Evolutionary conservation across 2,888 invertebrate genomes (phyloP).

Genomic region (Aquatica leii): DNA sequence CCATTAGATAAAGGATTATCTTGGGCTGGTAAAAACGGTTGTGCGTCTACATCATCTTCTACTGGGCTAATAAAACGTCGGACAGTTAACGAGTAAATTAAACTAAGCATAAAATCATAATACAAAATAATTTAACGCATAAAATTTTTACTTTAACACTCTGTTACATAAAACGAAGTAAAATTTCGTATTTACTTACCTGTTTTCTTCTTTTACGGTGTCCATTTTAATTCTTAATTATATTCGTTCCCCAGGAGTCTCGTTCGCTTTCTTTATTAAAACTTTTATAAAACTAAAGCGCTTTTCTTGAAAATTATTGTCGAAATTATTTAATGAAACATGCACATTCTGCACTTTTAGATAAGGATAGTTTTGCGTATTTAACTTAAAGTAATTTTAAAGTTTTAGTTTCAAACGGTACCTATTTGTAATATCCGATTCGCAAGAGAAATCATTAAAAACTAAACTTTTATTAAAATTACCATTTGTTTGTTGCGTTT

Average conservation of each 20-base stretch:
- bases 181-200: constrained; percentile 31
- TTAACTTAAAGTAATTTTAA: constrained; percentile 19
- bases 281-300: constrained; percentile 48
- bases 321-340: constrained; percentile 35
- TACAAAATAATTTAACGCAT: background rate
- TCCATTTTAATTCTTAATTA: constrained; percentile 57
- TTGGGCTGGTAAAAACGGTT: constrained; percentile 19
- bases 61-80: constrained; percentile 8
- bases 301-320: constrained; percentile 46
- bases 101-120: constrained; percentile 12
- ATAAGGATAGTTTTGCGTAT: constrained; percentile 28
- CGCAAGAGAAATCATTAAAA: too few relatives aligned
- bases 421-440: too few relatives aligned
- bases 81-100: background rate
- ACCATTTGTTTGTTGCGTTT: background rate
- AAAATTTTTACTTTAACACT: constrained; percentile 3
- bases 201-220: constrained; percentile 53
- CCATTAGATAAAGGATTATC: constrained; percentile 21
- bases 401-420: background rate
- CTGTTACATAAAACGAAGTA: constrained; percentile 8
- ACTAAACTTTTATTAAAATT: background rate
- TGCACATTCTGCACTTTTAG: constrained; percentile 33
- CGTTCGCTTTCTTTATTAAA: constrained; percentile 53
- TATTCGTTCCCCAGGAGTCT: constrained; percentile 49
- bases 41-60: constrained; percentile 15